These are phyloP conservation scores for Myopa testacea DNA, from an alignment of 2,888 invertebrate species.

Conservation along the genomic window DNA sequence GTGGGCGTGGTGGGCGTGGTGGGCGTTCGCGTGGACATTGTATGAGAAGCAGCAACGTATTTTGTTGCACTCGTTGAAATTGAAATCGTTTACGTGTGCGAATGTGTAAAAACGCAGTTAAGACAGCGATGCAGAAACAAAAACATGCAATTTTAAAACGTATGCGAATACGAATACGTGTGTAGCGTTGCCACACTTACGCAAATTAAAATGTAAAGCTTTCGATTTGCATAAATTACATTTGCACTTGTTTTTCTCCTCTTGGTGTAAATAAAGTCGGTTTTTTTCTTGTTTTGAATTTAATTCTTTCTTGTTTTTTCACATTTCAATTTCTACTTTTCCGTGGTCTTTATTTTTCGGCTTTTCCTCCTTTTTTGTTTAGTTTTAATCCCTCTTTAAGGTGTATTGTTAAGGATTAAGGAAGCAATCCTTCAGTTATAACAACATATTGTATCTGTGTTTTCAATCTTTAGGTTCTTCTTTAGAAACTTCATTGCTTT, in stretches of 20 bases:
- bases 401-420: no score
- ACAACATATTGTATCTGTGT: no score
- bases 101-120: constrained; percentile 18
- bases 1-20: not conserved
- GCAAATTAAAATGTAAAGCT: constrained; percentile 32
- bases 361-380: not conserved
- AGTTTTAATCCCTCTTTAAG: not conserved
- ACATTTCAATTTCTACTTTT: not conserved
- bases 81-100: constrained; percentile 34
- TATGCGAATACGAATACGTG: not conserved
- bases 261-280: not conserved
- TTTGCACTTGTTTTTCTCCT: not conserved
- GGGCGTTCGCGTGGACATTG: not conserved
- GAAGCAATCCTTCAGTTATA: no score
- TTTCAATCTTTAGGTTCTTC: no score
- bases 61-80: constrained; percentile 28
- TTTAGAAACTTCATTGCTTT: no score
- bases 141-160: constrained; percentile 18
- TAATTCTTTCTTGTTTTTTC: not conserved
- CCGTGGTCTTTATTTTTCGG: not conserved
- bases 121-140: constrained; percentile 7
- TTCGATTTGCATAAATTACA: constrained; percentile 37
- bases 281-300: constrained; percentile 11
- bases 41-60: not conserved
- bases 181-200: constrained; percentile 31